Evolutionary conservation across 2,113 vertebrate species (phyloP), one percentile per base, ranked within the genome.

Genomic region (Grus americana): DNA sequence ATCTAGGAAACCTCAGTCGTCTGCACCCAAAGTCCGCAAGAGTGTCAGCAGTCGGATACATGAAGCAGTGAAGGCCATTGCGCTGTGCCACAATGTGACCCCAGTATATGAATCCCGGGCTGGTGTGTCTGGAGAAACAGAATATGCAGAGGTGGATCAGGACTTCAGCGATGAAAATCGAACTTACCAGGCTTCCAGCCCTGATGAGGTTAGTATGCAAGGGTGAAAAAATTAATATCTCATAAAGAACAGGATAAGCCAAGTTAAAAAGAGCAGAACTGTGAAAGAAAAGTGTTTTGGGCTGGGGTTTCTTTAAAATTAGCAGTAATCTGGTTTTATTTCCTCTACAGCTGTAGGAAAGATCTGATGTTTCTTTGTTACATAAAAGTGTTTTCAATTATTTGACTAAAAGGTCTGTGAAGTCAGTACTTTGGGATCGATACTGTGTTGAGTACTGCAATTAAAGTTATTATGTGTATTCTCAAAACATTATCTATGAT

Each of bases 171-270:
- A 99, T 17, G 98, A 99, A 95, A 99, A 99, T 97, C 98, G 99
- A 76, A 98, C 99, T 27, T 99, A 99, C 97, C 99, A 99, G 97
- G 99, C 99, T 55, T 99, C 99, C 94, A 99, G 99, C 91, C 99
- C 99, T 0, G 99, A 99, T 32, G 99, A 99, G 99, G 99, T 99
- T 88, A 96, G 97, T 92, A 4, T 57, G 32, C 40, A n/a, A 63
- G 50, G 61, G 17, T 67, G 26, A 52, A 78, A 84, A 61, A 74
- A 19, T 10, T 27, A 32, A 0, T 54, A 11, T 21, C 10, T 40
- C 11, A 0, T 32, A 15, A 93, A 83, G 13, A 62, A 38, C 0
- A 1, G 42, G 9, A 8, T 62, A 72, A 73, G 20, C 16, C 15
- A 57, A 57, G 26, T n/a, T 70, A 15, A 55, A 72, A 86, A 78